phyloP scores from a whole-genome alignment of 2,113 vertebrate genomes.

The Heterotilapia buettikoferi region DNA sequence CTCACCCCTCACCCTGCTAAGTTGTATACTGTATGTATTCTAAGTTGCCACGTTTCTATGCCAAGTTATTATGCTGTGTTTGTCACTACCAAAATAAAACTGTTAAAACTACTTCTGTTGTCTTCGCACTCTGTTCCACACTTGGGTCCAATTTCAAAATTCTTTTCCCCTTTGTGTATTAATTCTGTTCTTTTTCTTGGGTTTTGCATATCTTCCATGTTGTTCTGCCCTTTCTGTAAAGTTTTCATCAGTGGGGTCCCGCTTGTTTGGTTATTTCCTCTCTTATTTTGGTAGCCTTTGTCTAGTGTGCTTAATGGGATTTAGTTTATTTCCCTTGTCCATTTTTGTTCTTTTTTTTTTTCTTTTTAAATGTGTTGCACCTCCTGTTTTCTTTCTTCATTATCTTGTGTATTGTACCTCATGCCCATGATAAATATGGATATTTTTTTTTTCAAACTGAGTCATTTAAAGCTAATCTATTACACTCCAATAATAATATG shows the following conservation, averaged over 20 bases:
- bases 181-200: not conserved
- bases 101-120: not conserved
- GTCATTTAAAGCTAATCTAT: not conserved
- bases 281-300: not conserved
- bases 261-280: not conserved
- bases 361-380: not conserved
- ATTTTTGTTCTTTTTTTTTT: too few relatives aligned
- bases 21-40: not conserved
- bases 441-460: not conserved
- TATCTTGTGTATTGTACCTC: not conserved
- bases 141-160: not conserved
- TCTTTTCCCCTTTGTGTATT: accelerated
- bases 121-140: not conserved
- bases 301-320: accelerated
- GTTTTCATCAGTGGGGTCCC: not conserved
- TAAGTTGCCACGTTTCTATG: not conserved
- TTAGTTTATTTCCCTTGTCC: not conserved
- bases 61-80: not conserved
- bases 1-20: not conserved
- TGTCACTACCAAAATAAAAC: not conserved
- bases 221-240: not conserved
- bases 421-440: not conserved
- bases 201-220: not conserved
- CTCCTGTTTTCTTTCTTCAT: not conserved
- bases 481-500: not conserved